These are phyloP conservation scores for Podiceps cristatus DNA, from an alignment of 2,113 vertebrate genomes.

Conservation along the genomic window DNA sequence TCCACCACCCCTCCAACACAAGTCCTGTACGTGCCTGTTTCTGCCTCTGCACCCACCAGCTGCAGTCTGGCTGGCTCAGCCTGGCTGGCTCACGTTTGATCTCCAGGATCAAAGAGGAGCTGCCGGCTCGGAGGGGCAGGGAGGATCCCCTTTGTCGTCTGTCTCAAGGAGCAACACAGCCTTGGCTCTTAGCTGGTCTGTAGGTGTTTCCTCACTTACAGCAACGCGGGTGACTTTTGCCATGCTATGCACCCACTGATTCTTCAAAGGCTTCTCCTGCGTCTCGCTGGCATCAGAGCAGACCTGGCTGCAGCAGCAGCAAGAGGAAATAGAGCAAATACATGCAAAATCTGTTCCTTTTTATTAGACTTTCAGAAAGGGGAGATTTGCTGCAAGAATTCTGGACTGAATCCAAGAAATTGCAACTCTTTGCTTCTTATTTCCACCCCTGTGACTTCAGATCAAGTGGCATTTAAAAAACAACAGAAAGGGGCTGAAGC, in stretches of 20 bases:
- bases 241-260: neutral
- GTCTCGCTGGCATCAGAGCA: neutral
- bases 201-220: neutral
- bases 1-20: rapidly evolving
- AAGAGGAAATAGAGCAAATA: neutral
- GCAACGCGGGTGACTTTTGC: rapidly evolving
- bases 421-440: neutral
- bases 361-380: neutral
- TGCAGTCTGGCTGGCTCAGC: neutral
- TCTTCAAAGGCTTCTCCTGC: neutral
- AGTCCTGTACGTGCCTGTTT: neutral
- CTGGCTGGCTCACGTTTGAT: neutral
- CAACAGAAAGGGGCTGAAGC: neutral
- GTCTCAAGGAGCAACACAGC: neutral
- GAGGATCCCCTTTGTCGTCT: neutral
- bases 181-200: neutral
- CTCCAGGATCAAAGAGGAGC: neutral
- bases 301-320: neutral
- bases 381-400: neutral
- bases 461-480: neutral
- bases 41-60: neutral
- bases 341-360: neutral
- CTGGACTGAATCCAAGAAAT: neutral
- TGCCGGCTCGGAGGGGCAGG: neutral
- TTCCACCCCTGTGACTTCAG: neutral